phyloP scores from a whole-genome alignment of 2,113 vertebrate genomes.

The Pseudopodoces humilis region DNA sequence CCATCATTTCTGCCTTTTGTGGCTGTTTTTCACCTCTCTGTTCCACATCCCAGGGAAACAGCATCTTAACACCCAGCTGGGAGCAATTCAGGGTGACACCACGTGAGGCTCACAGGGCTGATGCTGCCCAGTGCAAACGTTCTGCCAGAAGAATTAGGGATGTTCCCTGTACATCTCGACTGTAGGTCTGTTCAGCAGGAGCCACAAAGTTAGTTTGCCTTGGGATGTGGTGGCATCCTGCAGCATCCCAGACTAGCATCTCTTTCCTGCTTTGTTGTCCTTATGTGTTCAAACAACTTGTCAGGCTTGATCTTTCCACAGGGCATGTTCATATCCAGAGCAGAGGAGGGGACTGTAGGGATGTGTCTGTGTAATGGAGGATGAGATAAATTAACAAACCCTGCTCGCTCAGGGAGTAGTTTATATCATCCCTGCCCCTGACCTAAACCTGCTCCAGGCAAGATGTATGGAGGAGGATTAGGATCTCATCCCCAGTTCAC shows the following conservation, averaged over 20 bases:
- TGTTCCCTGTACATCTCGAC: neutral
- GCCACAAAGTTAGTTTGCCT: neutral
- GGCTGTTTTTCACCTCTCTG: neutral
- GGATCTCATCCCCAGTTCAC: neutral
- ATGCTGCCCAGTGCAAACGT: neutral
- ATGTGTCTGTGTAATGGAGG: neutral
- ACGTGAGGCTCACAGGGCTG: neutral
- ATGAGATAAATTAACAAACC: neutral
- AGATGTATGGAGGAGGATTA: neutral
- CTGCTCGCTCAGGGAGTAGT: neutral
- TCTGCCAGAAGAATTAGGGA: neutral
- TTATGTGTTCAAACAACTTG: conserved; percentile 5
- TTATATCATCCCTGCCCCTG: neutral
- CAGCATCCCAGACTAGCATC: neutral
- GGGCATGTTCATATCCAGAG: neutral
- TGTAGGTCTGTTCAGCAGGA: neutral
- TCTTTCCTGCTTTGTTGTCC: conserved; percentile 4
- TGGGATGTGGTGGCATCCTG: neutral
- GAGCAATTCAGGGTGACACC: neutral
- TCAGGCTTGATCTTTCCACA: neutral
- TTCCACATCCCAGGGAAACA: neutral
- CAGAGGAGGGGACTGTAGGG: neutral
- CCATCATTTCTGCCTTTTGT: neutral
- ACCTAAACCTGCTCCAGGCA: neutral
- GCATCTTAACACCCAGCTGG: neutral